Evolutionary conservation across 2,113 vertebrate species (phyloP).

Genomic region (Syngnathus scovelli): DNA sequence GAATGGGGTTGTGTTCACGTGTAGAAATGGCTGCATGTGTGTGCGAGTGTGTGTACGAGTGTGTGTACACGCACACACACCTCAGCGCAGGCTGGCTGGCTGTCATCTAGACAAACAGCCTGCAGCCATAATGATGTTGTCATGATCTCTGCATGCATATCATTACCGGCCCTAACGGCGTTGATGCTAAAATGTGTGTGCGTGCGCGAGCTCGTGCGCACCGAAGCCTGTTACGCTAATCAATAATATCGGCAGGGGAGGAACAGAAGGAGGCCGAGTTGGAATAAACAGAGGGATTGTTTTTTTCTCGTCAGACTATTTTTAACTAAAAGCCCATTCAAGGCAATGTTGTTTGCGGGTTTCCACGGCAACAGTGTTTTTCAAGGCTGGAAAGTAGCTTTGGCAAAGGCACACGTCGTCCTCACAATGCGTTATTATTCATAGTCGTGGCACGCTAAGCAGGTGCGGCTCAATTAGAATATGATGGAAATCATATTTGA

Average conservation of each 20-base stretch:
- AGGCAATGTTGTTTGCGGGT: not conserved
- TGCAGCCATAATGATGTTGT: constrained; percentile 66
- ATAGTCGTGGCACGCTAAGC: not conserved
- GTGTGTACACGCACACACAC: constrained; percentile 9
- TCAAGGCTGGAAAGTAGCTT: not conserved
- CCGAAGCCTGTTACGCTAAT: not conserved
- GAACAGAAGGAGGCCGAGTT: not conserved
- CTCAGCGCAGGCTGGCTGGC: constrained; percentile 44
- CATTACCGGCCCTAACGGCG: constrained; percentile 53
- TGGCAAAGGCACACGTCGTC: not conserved
- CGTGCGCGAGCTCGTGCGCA: not conserved
- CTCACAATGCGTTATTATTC: not conserved
- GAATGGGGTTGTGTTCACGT: constrained; percentile 24
- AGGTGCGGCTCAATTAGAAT: not conserved
- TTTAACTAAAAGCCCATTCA: not conserved
- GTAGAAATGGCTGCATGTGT: not conserved
- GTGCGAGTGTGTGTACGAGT: constrained; percentile 1
- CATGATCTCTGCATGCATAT: constrained; percentile 66
- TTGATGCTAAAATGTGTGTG: constrained; percentile 34
- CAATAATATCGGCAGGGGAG: constrained; percentile 5
- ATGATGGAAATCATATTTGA: not conserved
- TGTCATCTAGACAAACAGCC: constrained; percentile 65
- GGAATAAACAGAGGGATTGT: not conserved
- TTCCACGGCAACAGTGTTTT: not conserved
- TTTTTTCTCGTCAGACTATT: constrained; percentile 1